phyloP scores from a whole-genome alignment of 2,113 vertebrate species.

The Cettia cetti region DNA sequence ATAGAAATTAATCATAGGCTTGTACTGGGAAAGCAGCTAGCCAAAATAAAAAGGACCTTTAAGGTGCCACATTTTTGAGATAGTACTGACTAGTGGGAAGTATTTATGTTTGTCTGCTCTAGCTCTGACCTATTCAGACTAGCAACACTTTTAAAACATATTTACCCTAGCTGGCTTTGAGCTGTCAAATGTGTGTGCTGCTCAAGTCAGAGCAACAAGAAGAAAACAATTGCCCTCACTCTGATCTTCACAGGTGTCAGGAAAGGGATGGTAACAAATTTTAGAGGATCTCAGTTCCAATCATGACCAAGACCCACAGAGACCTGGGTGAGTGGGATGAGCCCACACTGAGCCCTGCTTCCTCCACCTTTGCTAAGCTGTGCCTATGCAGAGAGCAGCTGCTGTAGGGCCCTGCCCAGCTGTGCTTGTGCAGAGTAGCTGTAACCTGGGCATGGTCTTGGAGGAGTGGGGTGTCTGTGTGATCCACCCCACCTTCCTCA shows the following conservation, averaged over 20 bases:
- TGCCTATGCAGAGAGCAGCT: not conserved
- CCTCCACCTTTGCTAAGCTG: not conserved
- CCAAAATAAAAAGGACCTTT: not conserved
- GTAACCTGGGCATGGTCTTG: too few relatives aligned
- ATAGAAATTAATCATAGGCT: conserved; percentile 16
- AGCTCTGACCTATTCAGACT: not conserved
- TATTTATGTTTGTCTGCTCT: not conserved
- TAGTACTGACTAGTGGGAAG: not conserved
- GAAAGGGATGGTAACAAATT: not conserved
- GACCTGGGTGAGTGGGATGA: fast-evolving
- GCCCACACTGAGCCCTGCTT: not conserved
- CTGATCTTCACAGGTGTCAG: not conserved
- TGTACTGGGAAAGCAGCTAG: not conserved
- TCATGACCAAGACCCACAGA: not conserved
- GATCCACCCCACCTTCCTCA: fast-evolving
- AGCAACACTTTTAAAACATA: not conserved
- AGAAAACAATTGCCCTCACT: not conserved
- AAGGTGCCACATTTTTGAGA: not conserved
- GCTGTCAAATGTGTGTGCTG: not conserved
- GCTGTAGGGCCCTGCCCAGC: not conserved
- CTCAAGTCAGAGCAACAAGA: not conserved
- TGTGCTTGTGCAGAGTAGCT: not conserved
- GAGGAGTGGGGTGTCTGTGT: not conserved
- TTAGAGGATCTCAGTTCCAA: not conserved
- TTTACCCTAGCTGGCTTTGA: not conserved